Conservation (phyloP, 2,888 invertebrate genomes). For the Conistra vaccinii region DNA sequence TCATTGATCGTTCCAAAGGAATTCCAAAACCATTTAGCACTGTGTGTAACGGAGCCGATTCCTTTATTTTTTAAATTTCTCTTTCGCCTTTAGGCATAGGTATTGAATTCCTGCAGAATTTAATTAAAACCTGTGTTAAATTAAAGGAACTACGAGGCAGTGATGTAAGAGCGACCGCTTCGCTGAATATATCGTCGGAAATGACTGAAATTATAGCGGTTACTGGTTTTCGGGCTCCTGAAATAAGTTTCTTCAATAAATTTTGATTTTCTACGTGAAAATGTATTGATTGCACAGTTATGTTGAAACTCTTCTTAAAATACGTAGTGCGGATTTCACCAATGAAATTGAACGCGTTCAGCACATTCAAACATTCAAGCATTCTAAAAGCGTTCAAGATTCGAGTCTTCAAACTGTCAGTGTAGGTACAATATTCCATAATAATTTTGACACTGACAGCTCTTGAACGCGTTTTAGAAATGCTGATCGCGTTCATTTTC, state of each 20-base stretch:
- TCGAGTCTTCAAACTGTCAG: too few species aligned
- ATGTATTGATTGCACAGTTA: conserved; percentile 9
- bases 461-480: too few species aligned
- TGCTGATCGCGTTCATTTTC: too few species aligned
- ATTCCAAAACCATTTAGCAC: conserved; percentile 31
- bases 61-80: conserved; percentile 42
- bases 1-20: conserved; percentile 5
- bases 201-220: conserved; percentile 42
- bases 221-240: conserved; percentile 31
- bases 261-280: conserved; percentile 13
- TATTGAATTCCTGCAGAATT: conserved; percentile 49
- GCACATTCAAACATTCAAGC: too few species aligned
- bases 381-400: too few species aligned
- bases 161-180: conserved; percentile 42
- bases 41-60: conserved; percentile 7
- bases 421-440: too few species aligned
- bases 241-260: conserved; percentile 18
- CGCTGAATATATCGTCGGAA: conserved; percentile 35
- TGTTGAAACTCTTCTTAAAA: background rate
- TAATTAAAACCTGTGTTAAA: conserved; percentile 60
- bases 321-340: too few species aligned
- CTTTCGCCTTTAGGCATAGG: conserved; percentile 35
- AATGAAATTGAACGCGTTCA: too few species aligned
- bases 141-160: conserved; percentile 52
- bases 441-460: too few species aligned